Evolutionary conservation across 2,797 vertebrate species (phyloP), one percentile per base, ranked within the genome.

Genomic region (Crax fasciolata): DNA sequence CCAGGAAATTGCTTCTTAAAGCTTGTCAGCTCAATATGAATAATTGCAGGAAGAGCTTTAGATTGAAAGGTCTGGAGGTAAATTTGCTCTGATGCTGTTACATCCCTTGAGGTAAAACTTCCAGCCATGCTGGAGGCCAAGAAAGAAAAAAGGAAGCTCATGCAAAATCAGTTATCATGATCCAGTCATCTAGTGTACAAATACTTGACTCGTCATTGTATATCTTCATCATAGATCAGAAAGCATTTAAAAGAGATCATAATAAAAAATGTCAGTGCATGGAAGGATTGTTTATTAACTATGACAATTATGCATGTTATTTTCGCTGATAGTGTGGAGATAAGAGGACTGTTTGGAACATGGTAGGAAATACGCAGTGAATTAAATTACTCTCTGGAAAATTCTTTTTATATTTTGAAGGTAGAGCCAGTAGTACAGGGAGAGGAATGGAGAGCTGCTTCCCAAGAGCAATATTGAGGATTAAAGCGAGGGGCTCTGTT

Each of bases 401-500:
- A n/a, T n/a, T n/a, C n/a, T n/a, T n/a, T n/a, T n/a, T n/a, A n/a
- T n/a, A n/a, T n/a, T 84, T 90, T n/a, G 76, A 51, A 62, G 38
- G 24, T 13, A 41, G 8, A 61, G 3, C 3, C 0, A 35, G 13
- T 72, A 65, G 21, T 46, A 65, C 80, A 68, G 23, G 4, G 13
- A 4, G 14, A 55, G 51, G 35, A 80, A 84, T 38, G 35, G 65
- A 78, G 70, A 78, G 43, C 46, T 72, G 44, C 43, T 87, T 93
- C 58, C 11, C 23, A 74, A 82, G 39, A 44, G 20, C n/a, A 44
- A 3, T 49, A 4, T 20, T 67, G 57, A 0, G 0, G 82, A 92
- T 96, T 93, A 94, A 79, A 52, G 13, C 58, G 82, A 81, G 62
- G 49, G 24, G 13, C 66, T 89, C 58, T 88, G 32, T 52, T 89